A percentile compares a stretch with the other conserved stretches of the same genome.
Conservation (phyloP, 2,888 invertebrate species). For the Sesia apiformis region DNA sequence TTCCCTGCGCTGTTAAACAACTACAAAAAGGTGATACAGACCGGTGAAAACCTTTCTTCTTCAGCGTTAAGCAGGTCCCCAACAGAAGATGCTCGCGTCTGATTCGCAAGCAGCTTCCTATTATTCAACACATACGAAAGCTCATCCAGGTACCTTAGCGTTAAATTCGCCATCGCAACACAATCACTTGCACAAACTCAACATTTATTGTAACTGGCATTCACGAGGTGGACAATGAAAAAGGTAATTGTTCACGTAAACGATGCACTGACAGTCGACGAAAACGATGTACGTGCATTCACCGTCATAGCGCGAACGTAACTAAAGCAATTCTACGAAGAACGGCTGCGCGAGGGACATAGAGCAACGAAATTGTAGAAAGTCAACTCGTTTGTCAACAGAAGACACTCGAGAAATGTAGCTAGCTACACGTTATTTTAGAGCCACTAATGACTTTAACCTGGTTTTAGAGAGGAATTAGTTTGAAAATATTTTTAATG, state of each 20-base stretch:
- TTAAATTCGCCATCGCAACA: conserved; percentile 56
- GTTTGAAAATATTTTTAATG: too few relatives aligned
- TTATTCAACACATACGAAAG: conserved; percentile 64
- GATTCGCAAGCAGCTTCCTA: conserved; percentile 50
- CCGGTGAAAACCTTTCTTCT: conserved; percentile 56
- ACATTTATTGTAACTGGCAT: conserved; percentile 7
- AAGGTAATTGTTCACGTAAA: conserved; percentile 38
- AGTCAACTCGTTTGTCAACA: background rate
- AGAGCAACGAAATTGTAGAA: background rate
- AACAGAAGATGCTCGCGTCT: conserved; percentile 65
- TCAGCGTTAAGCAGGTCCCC: conserved; percentile 64
- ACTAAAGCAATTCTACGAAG: conserved; percentile 22
- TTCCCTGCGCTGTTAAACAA: background rate
- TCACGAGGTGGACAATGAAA: conserved; percentile 7
- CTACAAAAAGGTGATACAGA: conserved; percentile 16
- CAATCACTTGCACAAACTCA: background rate
- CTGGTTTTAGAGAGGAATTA: too few relatives aligned
- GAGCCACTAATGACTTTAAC: too few relatives aligned
- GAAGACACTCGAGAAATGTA: too few relatives aligned
- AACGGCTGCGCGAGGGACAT: background rate
- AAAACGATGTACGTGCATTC: conserved; percentile 16
- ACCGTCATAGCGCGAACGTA: conserved; percentile 31
- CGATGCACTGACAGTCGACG: conserved; percentile 16
- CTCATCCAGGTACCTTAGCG: conserved; percentile 69
- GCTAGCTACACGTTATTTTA: too few relatives aligned